Base-by-base conservation (phyloP, 2,888 invertebrate species). In the Xanthorhoe spadicearia region DNA sequence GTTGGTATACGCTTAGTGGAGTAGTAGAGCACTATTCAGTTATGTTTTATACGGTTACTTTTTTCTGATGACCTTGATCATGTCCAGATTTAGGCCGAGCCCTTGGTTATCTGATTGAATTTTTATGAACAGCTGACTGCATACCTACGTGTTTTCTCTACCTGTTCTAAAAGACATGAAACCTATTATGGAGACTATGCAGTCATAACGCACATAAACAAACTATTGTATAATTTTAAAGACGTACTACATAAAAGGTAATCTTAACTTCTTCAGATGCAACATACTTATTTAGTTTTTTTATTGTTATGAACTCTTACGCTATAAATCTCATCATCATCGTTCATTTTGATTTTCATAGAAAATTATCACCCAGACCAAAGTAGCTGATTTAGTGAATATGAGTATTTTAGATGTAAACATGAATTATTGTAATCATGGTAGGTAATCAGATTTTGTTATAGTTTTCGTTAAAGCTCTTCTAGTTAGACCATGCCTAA, bases 1-100 rank as follows among this genome's bases (percentile, higher is more conserved):
- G 85, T 87, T 85, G 86, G 82, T 59, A 51, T 59, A 59, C 77
- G 84, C 81, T 90, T 85, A 85, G 89, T 92, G 77, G 90, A 90
- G 76, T 82, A 90, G 88, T 92, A 77, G 90, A 87, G 70, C 91
- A 84, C 79, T 83, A 87, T 89, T 89, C 91, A 82, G 90, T 92
- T 92, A 91, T 86, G 78, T 88, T 85, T 87, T 88, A 86, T 89
- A 89, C 90, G 89, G 89, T 90, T 89, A 88, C 84, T 89, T 88
- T 83, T 89, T 89, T 81, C 79, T 82, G 84, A 82, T 85, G 84
- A 82, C 82, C 81, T 83, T 85, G 80, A 86, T 89, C 80, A 82
- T 78, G 79, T 72, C 61, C 76, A 77, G 76, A 78, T 83, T 81
- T 77, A 76, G 80, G 79, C 72, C 79, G 73, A 80, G 85, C 88